Evolutionary conservation across 2,888 invertebrate genomes (phyloP), one percentile per base, ranked within the genome.

Genomic region (Spilosoma lubricipeda): DNA sequence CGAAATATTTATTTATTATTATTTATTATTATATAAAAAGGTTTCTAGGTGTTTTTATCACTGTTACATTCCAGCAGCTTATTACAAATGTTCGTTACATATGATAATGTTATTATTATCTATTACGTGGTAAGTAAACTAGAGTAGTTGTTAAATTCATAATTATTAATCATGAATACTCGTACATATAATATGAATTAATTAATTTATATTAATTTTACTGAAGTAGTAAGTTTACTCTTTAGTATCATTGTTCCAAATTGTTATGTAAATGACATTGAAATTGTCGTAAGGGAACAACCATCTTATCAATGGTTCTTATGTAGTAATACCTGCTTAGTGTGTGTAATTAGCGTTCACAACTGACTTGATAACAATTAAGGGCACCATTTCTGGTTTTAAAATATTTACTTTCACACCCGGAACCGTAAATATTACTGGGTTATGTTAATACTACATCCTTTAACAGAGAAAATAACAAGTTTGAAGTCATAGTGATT

Each of bases 191-290:
- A 7, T 36, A 36, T 36, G 20, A 48, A 48, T 48, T 48, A 20
- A 5, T 48, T 1, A 48, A 48, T 5, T 20, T 20, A 48, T 5
- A 42, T 42, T 13, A 0, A 8, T 8, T 9, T 2, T n/a, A 56
- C n/a, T 56, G 45, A 30, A 66, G 39, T 30, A 27, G 20, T 23
- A 56, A 70, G 27, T n/a, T 72, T 5, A 73, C 84, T 86, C 81
- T 67, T 48, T 52, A 56, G 70, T 56, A 80, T 77, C 76, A 64
- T 75, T 90, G 88, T 90, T 89, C 88, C 84, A 84, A 88, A 88
- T 87, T 89, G 87, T 90, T 89, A 90, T 90, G 91, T 87, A 86
- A 92, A 90, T 89, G 82, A 84, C 84, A 84, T 86, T 85, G 86
- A 85, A 87, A 89, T 91, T 91, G 87, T 86, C 84, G 83, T 76